These are phyloP conservation scores for Cryptus armator DNA, from an alignment of 2,888 invertebrate species.

Conservation along the genomic window DNA sequence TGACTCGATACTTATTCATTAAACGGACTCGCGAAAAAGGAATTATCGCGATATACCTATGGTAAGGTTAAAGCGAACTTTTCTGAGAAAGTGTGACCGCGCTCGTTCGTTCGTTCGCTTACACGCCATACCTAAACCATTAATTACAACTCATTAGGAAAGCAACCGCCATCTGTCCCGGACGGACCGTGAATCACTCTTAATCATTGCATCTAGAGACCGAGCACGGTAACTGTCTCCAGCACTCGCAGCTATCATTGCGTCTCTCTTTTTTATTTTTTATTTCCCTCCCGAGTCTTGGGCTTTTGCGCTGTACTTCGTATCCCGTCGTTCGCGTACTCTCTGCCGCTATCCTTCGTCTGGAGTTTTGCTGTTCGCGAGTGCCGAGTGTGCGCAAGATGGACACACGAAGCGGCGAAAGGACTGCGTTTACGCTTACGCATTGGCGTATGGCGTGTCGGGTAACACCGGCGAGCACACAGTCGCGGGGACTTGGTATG, in stretches of 20 bases:
- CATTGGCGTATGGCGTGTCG: conserved; percentile 32
- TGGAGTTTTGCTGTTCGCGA: neutral
- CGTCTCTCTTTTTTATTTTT: conserved; percentile 35
- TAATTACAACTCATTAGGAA: conserved; percentile 84
- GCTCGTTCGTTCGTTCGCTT: conserved; percentile 70
- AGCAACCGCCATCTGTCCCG: conserved; percentile 84
- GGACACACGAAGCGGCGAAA: conserved; percentile 19
- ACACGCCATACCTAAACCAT: conserved; percentile 82
- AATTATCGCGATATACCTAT: conserved; percentile 61
- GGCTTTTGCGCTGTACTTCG: conserved; percentile 33
- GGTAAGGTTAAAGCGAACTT: conserved; percentile 53
- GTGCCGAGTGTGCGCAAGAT: conserved; percentile 41
- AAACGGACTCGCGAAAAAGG: conserved; percentile 30
- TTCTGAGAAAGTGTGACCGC: conserved; percentile 71
- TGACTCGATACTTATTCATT: conserved; percentile 35
- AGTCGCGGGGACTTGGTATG: neutral
- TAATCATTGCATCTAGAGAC: conserved; percentile 83
- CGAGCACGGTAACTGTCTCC: conserved; percentile 68
- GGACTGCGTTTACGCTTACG: conserved; percentile 23
- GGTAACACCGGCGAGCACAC: conserved; percentile 23
- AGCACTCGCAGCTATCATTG: conserved; percentile 49
- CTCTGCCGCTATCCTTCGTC: conserved; percentile 4
- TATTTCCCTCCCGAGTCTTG: conserved; percentile 30
- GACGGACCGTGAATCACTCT: conserved; percentile 83
- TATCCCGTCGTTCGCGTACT: conserved; percentile 19